Evolutionary conservation across 2,888 invertebrate genomes (phyloP), one percentile per base, ranked within the genome.

Genomic region (Agrotis ipsilon): DNA sequence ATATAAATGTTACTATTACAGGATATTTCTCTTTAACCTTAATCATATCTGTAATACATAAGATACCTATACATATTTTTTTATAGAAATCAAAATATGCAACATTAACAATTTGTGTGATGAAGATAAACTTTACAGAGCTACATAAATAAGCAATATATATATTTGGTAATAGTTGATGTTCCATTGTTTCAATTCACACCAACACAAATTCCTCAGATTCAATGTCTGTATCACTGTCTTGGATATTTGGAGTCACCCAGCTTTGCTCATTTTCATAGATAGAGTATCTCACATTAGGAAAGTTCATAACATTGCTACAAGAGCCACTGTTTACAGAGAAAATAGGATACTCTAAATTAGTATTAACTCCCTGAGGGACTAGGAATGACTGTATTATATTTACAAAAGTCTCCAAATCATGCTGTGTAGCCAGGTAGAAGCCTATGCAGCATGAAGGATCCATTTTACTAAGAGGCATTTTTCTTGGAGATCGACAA

Each of bases 361-460:
- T 96, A 83, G 94, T 92, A 86, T 94, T 90, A 9, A 94, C 92
- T 72, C 94, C 94, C 80, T 94, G 95, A 43, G 96, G 96, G 57
- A 92, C 90, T 74, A 96, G 88, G 86, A 96, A 96, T 88, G 97
- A 96, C 89, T 97, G 97, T 65, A 98, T 97, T 78, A 97, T 96
- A 91, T 97, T 97, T 48, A 98, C 94, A 92, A 98, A 98, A 82
- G 97, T 97, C 84, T 98, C 97, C 92, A 98, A 98, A 84, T 98
- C 98, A 75, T 97, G 96, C 92, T 97, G 97, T 70, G 97, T 97
- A 69, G 97, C 96, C 87, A 98, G 97, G 93, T 98, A 99, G 92
- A 99, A 99, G 19, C 98, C 99, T 75, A 99, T 97, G 87, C 98
- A 98, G 92, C 98, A 99, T 81, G 98, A 98, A 16, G 99, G 99